Base-by-base conservation (phyloP, 2,113 vertebrate genomes). In the Calcarius ornatus region DNA sequence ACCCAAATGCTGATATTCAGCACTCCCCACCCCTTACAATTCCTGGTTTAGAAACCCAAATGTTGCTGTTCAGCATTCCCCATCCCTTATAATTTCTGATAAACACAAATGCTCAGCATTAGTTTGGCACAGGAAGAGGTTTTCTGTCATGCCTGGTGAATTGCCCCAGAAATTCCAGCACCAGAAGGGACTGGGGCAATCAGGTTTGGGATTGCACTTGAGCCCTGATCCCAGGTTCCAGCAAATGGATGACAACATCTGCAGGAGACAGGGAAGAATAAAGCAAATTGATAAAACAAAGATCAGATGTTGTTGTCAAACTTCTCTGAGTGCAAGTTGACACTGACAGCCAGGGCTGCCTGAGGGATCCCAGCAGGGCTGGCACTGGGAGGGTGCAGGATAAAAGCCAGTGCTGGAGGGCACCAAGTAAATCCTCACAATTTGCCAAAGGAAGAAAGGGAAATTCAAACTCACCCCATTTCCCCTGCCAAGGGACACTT, bases 161-260 rank as follows among this genome's bases (percentile, higher is more conserved):
- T 79, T 88, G 56, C 50, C 59, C 76, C 64, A 70, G 88, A 94
- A 90, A 93, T 73, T 61, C 35, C 40, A 15, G 42, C 12, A 47
- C 68, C 81, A 86, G 54, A 53, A 90, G 63, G 79, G 79, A 38
- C 59, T 57, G 66, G 73, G 38, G 47, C 59, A 42, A 14, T 86
- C 66, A 79, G 78, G 56, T 60, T 48, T 51, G 25, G 85, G 47
- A 71, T 43, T 48, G 45, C 72, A 65, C 38, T 69, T 35, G 42
- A 48, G 23, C 81, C 90, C 40, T 51, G 43, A 48, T 51, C 75
- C 73, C 75, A 38, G 65, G 45, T 72, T 79, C 69, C 66, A 82
- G 59, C 79, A 93, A 88, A 54, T 37, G 92, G 79, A 45, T 88
- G 75, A 18, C 90, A 94, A 45, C 38, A 42, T 37, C 48, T 35